Percentiles rank a stretch among this genome's conserved stretches.
Evolutionary conservation across 1,140 invertebrate species (phyloP).

Genomic region (Himalopsyche phryganea): DNA sequence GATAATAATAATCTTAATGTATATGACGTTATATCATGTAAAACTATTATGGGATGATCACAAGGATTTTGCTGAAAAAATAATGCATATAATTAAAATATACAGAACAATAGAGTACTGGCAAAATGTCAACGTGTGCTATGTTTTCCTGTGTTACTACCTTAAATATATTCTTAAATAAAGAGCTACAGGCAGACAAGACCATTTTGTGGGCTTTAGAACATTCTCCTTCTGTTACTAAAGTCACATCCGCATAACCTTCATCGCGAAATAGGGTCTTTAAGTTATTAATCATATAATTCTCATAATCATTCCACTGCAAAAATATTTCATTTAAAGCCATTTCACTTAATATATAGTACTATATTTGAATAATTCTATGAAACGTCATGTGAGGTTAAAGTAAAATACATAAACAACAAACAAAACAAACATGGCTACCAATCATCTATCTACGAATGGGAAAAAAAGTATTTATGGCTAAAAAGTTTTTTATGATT

Average conservation of each 20-base stretch:
- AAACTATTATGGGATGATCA: slow-evolving; percentile 65
- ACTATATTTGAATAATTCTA: too few relatives aligned
- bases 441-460: too few relatives aligned
- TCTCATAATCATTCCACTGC: slow-evolving; percentile 66
- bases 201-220: slow-evolving; percentile 71
- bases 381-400: too few relatives aligned
- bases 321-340: slow-evolving; percentile 59
- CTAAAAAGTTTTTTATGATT: too few relatives aligned
- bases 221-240: slow-evolving; percentile 65
- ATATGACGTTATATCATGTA: slow-evolving; percentile 62
- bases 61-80: slow-evolving; percentile 61
- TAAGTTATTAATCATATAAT: slow-evolving; percentile 60
- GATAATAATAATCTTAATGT: slow-evolving; percentile 58
- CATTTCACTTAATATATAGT: slow-evolving; percentile 37
- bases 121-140: slow-evolving; percentile 5
- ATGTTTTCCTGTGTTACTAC: background rate
- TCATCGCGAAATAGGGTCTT: slow-evolving; percentile 63
- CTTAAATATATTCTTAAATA: slow-evolving; percentile 58
- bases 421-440: too few relatives aligned
- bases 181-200: slow-evolving; percentile 67
- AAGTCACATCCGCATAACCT: slow-evolving; percentile 66
- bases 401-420: too few relatives aligned
- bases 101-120: slow-evolving; percentile 12
- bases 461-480: too few relatives aligned
- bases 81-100: slow-evolving; percentile 20